Evolutionary conservation across 2,113 vertebrate genomes (phyloP).

Genomic region (Uria aalge): DNA sequence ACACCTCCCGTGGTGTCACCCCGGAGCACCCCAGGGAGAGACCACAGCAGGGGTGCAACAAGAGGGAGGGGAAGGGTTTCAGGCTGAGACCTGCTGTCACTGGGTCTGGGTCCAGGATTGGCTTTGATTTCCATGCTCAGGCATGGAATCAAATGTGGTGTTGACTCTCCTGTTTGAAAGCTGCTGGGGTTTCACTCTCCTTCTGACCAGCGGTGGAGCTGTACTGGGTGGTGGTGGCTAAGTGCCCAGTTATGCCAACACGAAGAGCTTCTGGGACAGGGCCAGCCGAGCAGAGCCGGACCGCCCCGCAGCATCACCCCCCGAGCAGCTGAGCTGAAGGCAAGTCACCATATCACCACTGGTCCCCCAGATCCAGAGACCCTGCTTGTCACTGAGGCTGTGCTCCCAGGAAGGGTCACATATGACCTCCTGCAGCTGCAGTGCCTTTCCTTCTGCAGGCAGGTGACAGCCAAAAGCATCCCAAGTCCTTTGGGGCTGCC

Average conservation of each 20-base stretch:
- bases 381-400: fast-evolving
- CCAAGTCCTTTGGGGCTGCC: fast-evolving
- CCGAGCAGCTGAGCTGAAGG: not conserved
- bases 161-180: not conserved
- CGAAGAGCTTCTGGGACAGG: not conserved
- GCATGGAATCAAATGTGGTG: fast-evolving
- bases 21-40: fast-evolving
- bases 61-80: not conserved
- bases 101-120: not conserved
- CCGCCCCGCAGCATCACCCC: not conserved
- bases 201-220: not conserved
- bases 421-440: not conserved
- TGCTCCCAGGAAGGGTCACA: not conserved
- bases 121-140: not conserved
- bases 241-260: not conserved
- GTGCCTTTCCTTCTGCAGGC: not conserved
- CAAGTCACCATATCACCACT: not conserved
- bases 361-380: not conserved
- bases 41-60: fast-evolving
- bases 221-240: not conserved
- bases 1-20: fast-evolving
- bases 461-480: not conserved
- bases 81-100: not conserved
- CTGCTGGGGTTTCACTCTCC: not conserved
- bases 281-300: fast-evolving